Conservation (phyloP, 2,113 vertebrate species). For the Zootoca vivipara region DNA sequence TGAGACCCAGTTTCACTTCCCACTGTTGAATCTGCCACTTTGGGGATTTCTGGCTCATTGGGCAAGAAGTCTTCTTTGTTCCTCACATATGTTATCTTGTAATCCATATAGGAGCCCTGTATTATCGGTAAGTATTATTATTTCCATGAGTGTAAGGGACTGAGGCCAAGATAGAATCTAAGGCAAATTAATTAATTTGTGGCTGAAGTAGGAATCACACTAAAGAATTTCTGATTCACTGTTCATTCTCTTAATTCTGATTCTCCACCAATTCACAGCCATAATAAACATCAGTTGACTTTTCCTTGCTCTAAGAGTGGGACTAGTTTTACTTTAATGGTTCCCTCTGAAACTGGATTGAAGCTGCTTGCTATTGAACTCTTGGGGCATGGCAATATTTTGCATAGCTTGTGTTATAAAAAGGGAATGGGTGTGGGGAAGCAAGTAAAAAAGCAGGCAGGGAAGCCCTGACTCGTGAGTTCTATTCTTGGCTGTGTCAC, state of each 20-base stretch:
- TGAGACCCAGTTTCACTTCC: no score
- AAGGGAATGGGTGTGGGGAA: slow-evolving; percentile 26
- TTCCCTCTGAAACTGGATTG: neutral
- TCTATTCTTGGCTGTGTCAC: slow-evolving; percentile 36
- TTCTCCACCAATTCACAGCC: no score
- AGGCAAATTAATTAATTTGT: neutral
- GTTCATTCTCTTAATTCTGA: neutral
- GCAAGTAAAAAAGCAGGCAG: neutral
- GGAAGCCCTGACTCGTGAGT: slow-evolving; percentile 34
- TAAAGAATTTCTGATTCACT: neutral
- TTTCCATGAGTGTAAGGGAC: neutral
- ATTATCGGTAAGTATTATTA: no score
- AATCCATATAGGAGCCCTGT: no score
- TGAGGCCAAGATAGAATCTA: neutral
- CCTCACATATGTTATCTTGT: no score
- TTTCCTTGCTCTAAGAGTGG: neutral
- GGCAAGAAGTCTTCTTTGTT: no score
- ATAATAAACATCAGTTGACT: neutral
- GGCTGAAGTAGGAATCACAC: neutral
- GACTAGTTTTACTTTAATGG: neutral
- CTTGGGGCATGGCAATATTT: neutral
- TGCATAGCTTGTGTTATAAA: neutral
- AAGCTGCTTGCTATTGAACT: neutral
- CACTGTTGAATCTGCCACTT: no score
- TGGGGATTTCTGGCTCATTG: no score